These are phyloP conservation scores for Heteropelma amictum DNA, from an alignment of 2,888 invertebrate genomes.

Conservation along the genomic window DNA sequence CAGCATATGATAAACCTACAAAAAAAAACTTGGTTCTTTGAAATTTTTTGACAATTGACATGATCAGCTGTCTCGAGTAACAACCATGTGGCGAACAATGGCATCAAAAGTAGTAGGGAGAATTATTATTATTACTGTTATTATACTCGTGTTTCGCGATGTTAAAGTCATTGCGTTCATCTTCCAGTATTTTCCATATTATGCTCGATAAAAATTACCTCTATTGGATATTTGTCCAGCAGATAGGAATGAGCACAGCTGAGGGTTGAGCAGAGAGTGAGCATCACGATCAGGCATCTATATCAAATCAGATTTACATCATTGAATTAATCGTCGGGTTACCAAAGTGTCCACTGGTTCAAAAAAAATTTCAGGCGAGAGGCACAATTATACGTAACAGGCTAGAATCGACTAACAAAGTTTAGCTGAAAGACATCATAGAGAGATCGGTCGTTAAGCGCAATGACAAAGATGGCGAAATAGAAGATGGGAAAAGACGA, in stretches of 20 bases:
- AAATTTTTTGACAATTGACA: too few species aligned
- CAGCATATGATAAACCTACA: constrained; percentile 73
- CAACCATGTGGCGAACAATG: too few species aligned
- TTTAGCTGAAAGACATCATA: constrained; percentile 16
- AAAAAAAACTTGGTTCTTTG: not conserved
- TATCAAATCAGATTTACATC: constrained; percentile 63
- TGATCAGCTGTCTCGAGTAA: too few species aligned
- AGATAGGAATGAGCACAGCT: constrained; percentile 66
- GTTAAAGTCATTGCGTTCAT: too few species aligned
- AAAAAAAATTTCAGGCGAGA: constrained; percentile 23
- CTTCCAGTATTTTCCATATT: not conserved
- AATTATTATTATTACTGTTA: not conserved
- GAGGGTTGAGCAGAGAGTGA: constrained; percentile 63
- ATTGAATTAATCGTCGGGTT: constrained; percentile 55
- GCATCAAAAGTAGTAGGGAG: too few species aligned
- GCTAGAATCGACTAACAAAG: constrained; percentile 46
- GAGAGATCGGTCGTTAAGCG: not conserved
- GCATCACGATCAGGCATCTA: constrained; percentile 70
- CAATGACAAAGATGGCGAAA: not conserved
- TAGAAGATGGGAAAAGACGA: not conserved
- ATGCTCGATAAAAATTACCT: constrained; percentile 62
- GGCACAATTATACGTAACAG: constrained; percentile 14
- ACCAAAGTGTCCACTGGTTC: constrained; percentile 53
- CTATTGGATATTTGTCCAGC: constrained; percentile 73
- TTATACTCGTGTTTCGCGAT: not conserved